Evolutionary conservation across 2,113 vertebrate species (phyloP).

Genomic region (Sylvietta virens): DNA sequence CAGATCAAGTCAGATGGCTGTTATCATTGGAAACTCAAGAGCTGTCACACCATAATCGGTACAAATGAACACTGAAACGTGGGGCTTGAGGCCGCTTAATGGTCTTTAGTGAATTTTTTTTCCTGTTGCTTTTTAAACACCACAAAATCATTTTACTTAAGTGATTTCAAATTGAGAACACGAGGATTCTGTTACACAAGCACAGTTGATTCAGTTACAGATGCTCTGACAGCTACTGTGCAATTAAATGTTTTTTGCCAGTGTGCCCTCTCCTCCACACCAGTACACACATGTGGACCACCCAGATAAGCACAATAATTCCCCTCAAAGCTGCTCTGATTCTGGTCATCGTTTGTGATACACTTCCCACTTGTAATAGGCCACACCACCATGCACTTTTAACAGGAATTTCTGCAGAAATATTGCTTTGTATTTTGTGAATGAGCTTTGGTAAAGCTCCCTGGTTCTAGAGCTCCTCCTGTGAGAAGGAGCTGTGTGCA

Average conservation of each 20-base stretch:
- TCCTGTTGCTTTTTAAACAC: conserved; percentile 48
- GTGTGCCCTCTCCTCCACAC: neutral
- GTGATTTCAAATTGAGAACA: neutral
- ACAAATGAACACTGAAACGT: conserved; percentile 75
- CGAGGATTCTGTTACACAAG: neutral
- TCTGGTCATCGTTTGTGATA: neutral
- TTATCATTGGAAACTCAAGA: conserved; percentile 83
- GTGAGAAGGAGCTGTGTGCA: neutral
- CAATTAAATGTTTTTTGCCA: neutral
- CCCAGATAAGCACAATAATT: neutral
- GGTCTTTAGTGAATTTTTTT: conserved; percentile 60
- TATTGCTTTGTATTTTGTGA: neutral
- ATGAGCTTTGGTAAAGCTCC: neutral
- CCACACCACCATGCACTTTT: neutral
- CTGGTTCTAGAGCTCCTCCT: neutral
- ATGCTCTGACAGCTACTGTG: neutral
- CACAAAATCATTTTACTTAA: conserved; percentile 31
- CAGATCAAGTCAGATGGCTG: conserved; percentile 85
- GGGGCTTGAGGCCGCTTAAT: conserved; percentile 55
- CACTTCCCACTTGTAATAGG: neutral
- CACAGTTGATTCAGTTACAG: neutral
- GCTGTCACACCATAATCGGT: conserved; percentile 80
- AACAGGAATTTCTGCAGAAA: neutral
- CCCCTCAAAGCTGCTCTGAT: neutral
- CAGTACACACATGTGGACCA: neutral